Evolutionary conservation across 2,797 vertebrate genomes (phyloP), one percentile per base, ranked within the genome.

Genomic region (Falco cherrug): DNA sequence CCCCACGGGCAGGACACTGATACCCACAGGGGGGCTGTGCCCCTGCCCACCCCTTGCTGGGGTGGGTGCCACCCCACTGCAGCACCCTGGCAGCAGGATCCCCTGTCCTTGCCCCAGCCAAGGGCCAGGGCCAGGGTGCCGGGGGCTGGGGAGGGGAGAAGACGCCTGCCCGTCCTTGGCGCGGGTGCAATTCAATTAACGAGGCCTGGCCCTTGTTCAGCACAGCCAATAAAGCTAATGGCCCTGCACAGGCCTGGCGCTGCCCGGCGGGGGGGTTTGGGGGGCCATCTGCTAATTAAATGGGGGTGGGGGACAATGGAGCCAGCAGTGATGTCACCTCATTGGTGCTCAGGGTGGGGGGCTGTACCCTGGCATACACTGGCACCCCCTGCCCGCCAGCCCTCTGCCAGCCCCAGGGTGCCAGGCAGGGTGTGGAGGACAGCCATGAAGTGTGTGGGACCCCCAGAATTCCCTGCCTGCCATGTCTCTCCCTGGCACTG

Each of bases 211-310:
- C 67, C 63, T 47, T 7, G 33, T 89, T 95, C 94, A 93, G 93
- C 6, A 0, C 89, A 87, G 93, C 78, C 87, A 94, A 96, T 96
- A 96, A 96, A 92, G 96, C 94, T 96, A 95, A 96, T 96, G 95
- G 96, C 93, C 94, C 89, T 0, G 84, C 91, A 94, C 95, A 95
- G 94, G 89, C 94, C 93, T 95, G 91, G 92, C 7, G 14, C 93
- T 94, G 79, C 71, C 35, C 0, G 19, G 12, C 2, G 48, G 10
- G 53, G 67, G 20, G 37, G n/a, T 26, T 0, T 37, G 37, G 12
- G 53, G 80, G 87, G 91, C 95, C 93, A 93, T 93, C 96, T 95
- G 95, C 89, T 95, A 95, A 94, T 94, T 93, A 95, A 95, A 96
- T 68, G 84, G 47, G 37, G n/a, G 84, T 68, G 92, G 59, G 94